A percentile compares a stretch with the other conserved stretches of the same genome.
These are phyloP conservation scores for Etia nguti DNA, from an alignment of 2,113 vertebrate genomes.

Conservation along the genomic window DNA sequence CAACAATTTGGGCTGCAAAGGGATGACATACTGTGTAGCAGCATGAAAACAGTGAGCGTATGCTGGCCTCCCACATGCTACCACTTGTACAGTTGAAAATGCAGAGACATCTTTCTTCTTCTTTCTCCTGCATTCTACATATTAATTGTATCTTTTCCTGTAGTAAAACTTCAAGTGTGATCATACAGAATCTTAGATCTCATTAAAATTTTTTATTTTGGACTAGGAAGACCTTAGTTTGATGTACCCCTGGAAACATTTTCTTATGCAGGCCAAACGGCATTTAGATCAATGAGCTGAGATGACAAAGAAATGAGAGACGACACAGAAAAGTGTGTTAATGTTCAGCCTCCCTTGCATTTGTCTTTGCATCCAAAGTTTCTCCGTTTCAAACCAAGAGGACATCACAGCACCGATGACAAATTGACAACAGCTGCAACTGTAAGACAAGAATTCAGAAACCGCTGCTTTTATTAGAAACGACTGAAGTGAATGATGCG, in stretches of 20 bases:
- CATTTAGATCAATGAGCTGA: not conserved
- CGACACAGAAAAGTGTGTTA: not conserved
- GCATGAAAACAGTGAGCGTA: not conserved
- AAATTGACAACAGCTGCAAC: constrained; percentile 62
- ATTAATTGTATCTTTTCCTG: not conserved
- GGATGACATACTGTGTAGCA: not conserved
- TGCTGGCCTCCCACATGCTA: not conserved
- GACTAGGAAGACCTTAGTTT: not conserved
- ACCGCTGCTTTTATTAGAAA: constrained; percentile 60
- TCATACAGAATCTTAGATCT: not conserved
- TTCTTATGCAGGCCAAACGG: not conserved
- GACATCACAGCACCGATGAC: constrained; percentile 19
- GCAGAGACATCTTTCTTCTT: not conserved
- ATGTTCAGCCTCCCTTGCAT: not conserved
- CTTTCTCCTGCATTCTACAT: not conserved
- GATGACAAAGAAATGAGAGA: not conserved
- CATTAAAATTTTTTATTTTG: accelerated
- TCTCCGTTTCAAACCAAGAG: constrained; percentile 25
- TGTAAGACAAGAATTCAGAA: constrained; percentile 43
- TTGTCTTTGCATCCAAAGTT: constrained; percentile 23
- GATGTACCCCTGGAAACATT: not conserved
- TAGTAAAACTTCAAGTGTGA: not conserved
- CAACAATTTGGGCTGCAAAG: not conserved
- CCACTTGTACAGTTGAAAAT: not conserved
- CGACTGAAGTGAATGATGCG: constrained; percentile 56